Percentiles rank a stretch among this genome's conserved stretches.
Evolutionary conservation across 92 coral and sea anemone species (phyloP).

Genomic region (Phenganax subtilis): DNA sequence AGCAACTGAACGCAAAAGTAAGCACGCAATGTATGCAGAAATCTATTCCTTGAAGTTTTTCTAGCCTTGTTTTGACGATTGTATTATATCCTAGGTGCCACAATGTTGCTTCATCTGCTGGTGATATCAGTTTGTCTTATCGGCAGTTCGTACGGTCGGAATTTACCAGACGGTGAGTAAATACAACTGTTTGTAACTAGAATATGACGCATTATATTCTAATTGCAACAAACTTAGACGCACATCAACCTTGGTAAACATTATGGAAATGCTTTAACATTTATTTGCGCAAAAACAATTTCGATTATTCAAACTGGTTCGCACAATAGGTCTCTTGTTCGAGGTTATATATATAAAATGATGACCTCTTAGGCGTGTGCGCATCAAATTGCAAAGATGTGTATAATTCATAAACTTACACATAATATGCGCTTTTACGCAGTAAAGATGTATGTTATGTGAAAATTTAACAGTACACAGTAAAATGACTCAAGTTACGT

Average conservation of each 20-base stretch:
- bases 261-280: background rate
- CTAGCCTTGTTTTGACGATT: background rate
- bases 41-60: background rate
- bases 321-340: conserved; percentile 41
- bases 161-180: conserved; percentile 40
- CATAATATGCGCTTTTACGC: background rate
- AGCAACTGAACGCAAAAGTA: conserved; percentile 33
- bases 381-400: conserved; percentile 4
- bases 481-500: too few relatives aligned
- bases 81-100: conserved; percentile 9
- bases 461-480: too few relatives aligned
- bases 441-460: background rate
- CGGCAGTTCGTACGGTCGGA: conserved; percentile 31
- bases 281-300: background rate
- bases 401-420: background rate
- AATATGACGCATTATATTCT: background rate
- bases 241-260: background rate
- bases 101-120: conserved; percentile 40
- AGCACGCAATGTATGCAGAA: background rate
- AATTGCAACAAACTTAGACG: background rate
- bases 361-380: background rate
- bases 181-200: background rate
- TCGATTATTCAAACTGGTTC: background rate
- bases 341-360: background rate
- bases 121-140: conserved; percentile 26